Conservation (phyloP, 2,113 vertebrate species). For the Pelvicachromis taeniatus region DNA sequence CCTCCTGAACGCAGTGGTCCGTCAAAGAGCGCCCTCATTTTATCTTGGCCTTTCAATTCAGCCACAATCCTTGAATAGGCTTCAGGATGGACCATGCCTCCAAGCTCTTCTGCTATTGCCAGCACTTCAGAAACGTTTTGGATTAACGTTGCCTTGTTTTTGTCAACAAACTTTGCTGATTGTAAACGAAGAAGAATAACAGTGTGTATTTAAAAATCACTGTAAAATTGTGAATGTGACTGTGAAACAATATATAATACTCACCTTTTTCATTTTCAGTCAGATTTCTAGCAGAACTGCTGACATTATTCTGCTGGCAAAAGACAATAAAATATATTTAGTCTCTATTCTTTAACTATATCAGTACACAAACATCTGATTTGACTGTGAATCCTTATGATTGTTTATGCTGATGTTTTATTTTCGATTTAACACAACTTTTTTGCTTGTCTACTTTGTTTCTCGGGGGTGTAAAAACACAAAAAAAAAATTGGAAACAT, state of each 20-base stretch:
- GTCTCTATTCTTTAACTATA: background rate
- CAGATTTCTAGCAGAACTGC: background rate
- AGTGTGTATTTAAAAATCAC: background rate
- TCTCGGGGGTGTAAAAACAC: background rate
- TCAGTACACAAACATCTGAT: background rate
- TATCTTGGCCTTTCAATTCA: accelerated
- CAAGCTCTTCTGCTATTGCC: slow-evolving; percentile 11
- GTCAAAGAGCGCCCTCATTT: background rate
- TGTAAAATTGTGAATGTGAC: accelerated
- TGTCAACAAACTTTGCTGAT: slow-evolving; percentile 37
- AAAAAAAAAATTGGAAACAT: background rate
- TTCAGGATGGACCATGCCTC: slow-evolving; percentile 15
- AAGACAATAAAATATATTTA: accelerated
- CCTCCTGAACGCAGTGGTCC: background rate
- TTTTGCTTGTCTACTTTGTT: background rate
- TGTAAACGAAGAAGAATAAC: background rate
- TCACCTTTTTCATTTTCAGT: slow-evolving; percentile 29
- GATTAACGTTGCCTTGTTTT: background rate
- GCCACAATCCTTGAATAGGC: background rate
- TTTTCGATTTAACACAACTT: accelerated
- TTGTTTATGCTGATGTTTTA: background rate
- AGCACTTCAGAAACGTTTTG: background rate
- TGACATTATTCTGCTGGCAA: background rate
- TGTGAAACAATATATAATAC: background rate
- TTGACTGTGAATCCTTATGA: background rate